These are phyloP conservation scores for Echinometra lucunter DNA, from an alignment of 53 echinoderm and acorn worm genomes.

Conservation along the genomic window DNA sequence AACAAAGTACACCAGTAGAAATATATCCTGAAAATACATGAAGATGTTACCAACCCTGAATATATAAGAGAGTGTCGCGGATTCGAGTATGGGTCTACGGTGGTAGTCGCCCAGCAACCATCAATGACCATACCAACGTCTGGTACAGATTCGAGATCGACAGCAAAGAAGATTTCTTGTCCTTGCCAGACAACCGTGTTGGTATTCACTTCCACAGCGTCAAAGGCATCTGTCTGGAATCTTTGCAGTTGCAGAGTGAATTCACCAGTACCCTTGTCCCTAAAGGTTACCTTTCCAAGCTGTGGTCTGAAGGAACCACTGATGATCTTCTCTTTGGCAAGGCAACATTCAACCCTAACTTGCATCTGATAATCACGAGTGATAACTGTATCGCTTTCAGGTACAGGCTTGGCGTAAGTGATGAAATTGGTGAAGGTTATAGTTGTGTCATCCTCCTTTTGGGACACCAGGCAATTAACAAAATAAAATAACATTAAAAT, in stretches of 20 bases:
- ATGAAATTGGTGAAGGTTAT: neutral
- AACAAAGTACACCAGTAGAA: too few species aligned
- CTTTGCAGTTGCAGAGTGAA: neutral
- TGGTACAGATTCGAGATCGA: neutral
- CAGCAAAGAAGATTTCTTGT: neutral
- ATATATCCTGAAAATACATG: too few species aligned
- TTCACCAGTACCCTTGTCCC: too few species aligned
- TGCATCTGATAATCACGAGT: too few species aligned
- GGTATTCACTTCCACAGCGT: neutral
- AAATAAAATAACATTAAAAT: neutral
- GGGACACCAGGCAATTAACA: neutral
- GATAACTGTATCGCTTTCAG: too few species aligned
- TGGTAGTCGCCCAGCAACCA: slow-evolving; percentile 1
- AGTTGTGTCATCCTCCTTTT: neutral
- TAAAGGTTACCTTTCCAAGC: too few species aligned
- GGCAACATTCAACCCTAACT: too few species aligned
- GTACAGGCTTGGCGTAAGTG: too few species aligned
- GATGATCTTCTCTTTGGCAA: too few species aligned
- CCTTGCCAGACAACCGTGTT: neutral
- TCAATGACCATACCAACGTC: slow-evolving; percentile 4
- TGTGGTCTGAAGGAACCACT: too few species aligned
- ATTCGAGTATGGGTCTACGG: neutral
- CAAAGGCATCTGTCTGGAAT: neutral
- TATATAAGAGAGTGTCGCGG: neutral
- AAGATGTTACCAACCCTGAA: neutral